Conservation (phyloP, 2,797 vertebrate species). For the Clarias platycephalus region DNA sequence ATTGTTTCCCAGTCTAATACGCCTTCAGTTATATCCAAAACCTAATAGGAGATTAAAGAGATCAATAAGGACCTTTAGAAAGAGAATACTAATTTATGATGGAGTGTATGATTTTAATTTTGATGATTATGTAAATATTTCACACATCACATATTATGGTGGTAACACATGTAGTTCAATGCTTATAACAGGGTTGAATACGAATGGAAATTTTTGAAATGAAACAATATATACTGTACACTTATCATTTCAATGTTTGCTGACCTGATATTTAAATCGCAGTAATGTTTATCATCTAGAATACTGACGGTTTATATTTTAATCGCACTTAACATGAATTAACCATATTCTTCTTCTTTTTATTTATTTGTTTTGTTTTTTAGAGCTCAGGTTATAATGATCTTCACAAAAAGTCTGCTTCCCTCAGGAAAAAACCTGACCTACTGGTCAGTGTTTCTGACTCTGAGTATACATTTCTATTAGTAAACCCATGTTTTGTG, state of each 20-base stretch:
- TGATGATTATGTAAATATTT: neutral
- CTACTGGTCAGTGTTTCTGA: constrained; percentile 83
- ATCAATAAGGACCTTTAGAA: neutral
- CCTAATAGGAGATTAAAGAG: neutral
- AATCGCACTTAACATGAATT: neutral
- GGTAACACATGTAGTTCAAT: neutral
- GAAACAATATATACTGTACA: too few species aligned
- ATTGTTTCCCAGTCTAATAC: neutral
- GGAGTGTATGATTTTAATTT: neutral
- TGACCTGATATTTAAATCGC: neutral
- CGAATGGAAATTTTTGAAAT: neutral
- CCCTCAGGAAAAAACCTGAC: constrained; percentile 75
- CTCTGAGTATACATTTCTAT: constrained; percentile 19
- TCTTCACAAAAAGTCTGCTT: constrained; percentile 77
- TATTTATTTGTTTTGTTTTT: neutral
- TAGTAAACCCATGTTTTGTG: constrained; percentile 24
- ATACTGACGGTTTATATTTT: neutral
- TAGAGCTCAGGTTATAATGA: constrained; percentile 85
- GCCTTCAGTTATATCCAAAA: neutral
- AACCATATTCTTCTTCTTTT: constrained; percentile 15
- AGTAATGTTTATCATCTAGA: neutral
- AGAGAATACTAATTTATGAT: neutral
- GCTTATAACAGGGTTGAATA: neutral
- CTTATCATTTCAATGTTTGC: neutral
- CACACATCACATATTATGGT: neutral